Base-by-base conservation (phyloP, 1,140 invertebrate species). In the Nasonia longicornis region DNA sequence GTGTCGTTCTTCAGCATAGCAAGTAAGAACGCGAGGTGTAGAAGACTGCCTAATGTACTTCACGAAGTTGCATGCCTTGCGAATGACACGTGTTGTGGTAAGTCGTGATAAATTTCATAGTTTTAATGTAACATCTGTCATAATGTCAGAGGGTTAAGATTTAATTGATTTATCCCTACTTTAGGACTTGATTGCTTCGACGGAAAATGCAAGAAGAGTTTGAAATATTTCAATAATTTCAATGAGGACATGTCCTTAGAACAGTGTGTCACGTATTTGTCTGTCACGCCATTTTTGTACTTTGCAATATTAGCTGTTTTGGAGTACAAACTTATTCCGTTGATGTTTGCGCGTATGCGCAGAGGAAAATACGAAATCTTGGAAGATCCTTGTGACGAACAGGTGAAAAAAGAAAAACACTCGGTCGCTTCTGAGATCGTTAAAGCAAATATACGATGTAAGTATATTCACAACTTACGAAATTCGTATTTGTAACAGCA, bases 381-480 rank as follows among this genome's bases (percentile, higher is more conserved):
- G 0, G 82, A 85, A 42, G 86, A 85, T 63, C 82, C 77, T 11
- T 88, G 85, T 71, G 89, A 91, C 12, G 90, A 90, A 58, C 85
- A 90, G 85, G 90, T 91, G 0, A 87, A 88, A 75, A 83, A 86
- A 29, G 90, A 91, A 72, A 90, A 89, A 35, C 84, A 86, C 22
- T 72, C 85, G 10, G 87, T 89, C 31, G 85, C 86, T 58, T 38
- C 84, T 35, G 89, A 90, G 83, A 84, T 89, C 0, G 85, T 79
- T 20, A 90, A 87, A 84, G 63, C 88, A 11, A 82, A 82, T 66
- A 86, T 77, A 14, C 83, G 77, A 71, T 81, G 89, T 89, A 81
- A 80, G 80, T 84, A 64, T 77, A 31, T 31, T 22, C 16, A 77
- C 26, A 12, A 11, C n/a, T 11, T 26, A 29, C 26, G 16, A 66